A percentile compares a stretch with the other conserved stretches of the same genome.
These are phyloP conservation scores for Drosophila cyrtoloma DNA, from an alignment of 2,888 invertebrate species.

Conservation along the genomic window DNA sequence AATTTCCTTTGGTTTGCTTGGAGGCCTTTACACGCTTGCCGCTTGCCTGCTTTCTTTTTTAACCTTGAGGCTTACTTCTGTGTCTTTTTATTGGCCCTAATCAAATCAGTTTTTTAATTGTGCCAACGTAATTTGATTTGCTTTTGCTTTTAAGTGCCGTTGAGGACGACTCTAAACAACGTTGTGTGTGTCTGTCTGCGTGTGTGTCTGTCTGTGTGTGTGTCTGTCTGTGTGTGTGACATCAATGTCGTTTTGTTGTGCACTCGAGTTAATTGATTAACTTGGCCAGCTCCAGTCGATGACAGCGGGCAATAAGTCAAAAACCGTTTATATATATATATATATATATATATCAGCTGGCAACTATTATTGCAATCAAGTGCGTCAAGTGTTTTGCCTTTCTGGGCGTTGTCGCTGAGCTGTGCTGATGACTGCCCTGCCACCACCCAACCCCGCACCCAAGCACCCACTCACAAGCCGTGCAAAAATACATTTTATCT, in stretches of 20 bases:
- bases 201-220: slow-evolving; percentile 35
- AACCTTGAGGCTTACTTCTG: slow-evolving; percentile 25
- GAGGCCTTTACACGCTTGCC: slow-evolving; percentile 10
- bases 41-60: slow-evolving; percentile 4
- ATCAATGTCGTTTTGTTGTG: slow-evolving; percentile 28
- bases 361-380: slow-evolving; percentile 11
- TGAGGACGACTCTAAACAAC: slow-evolving; percentile 18
- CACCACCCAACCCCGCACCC: neutral
- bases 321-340: slow-evolving; percentile 7
- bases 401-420: slow-evolving; percentile 18
- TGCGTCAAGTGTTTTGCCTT: slow-evolving; percentile 20
- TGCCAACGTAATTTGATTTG: slow-evolving; percentile 70
- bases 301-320: slow-evolving; percentile 45
- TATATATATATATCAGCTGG: slow-evolving; percentile 7
- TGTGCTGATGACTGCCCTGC: neutral
- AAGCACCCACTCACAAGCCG: slow-evolving; percentile 9
- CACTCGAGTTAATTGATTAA: slow-evolving; percentile 77
- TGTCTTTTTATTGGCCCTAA: slow-evolving; percentile 32
- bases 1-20: neutral
- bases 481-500: slow-evolving; percentile 46
- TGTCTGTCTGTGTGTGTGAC: slow-evolving; percentile 31
- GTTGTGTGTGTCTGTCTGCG: slow-evolving; percentile 19
- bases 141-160: slow-evolving; percentile 62
- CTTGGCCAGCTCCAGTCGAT: slow-evolving; percentile 44
- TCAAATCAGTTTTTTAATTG: slow-evolving; percentile 66